A percentile compares a stretch with the other conserved stretches of the same genome.
These are phyloP conservation scores for Helleia helle DNA, from an alignment of 2,888 invertebrate species.

Conservation along the genomic window DNA sequence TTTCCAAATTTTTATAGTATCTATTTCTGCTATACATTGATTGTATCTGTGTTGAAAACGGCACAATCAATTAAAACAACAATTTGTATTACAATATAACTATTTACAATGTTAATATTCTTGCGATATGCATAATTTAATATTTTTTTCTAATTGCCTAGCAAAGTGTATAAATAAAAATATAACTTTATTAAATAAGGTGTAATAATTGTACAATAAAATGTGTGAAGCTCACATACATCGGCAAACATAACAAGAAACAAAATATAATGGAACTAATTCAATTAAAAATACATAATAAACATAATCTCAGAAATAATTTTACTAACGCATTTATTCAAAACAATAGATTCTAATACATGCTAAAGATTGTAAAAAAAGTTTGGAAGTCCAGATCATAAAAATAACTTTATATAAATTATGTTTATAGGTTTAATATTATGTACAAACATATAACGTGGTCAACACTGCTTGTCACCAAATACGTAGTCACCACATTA, in stretches of 20 bases:
- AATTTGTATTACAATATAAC: slow-evolving; percentile 30
- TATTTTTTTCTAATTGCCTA: slow-evolving; percentile 52
- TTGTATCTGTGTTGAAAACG: neutral
- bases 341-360: slow-evolving; percentile 5
- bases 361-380: slow-evolving; percentile 7
- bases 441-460: neutral
- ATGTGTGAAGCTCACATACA: slow-evolving; percentile 46
- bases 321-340: slow-evolving; percentile 16
- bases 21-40: neutral
- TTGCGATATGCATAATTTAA: slow-evolving; percentile 58
- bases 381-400: slow-evolving; percentile 11
- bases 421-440: neutral
- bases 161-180: slow-evolving; percentile 57
- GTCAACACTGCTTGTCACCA: neutral
- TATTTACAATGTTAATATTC: slow-evolving; percentile 51
- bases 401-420: slow-evolving; percentile 1
- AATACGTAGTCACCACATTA: too few species aligned
- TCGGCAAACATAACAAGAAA: slow-evolving; percentile 67
- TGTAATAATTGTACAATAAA: slow-evolving; percentile 50
- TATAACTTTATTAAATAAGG: slow-evolving; percentile 48
- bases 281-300: slow-evolving; percentile 23
- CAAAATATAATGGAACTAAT: slow-evolving; percentile 37
- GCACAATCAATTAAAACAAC: slow-evolving; percentile 32
- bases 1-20: neutral
- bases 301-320: slow-evolving; percentile 51